Evolutionary conservation across 2,113 vertebrate species (phyloP).

Genomic region (Callithrix jacchus): DNA sequence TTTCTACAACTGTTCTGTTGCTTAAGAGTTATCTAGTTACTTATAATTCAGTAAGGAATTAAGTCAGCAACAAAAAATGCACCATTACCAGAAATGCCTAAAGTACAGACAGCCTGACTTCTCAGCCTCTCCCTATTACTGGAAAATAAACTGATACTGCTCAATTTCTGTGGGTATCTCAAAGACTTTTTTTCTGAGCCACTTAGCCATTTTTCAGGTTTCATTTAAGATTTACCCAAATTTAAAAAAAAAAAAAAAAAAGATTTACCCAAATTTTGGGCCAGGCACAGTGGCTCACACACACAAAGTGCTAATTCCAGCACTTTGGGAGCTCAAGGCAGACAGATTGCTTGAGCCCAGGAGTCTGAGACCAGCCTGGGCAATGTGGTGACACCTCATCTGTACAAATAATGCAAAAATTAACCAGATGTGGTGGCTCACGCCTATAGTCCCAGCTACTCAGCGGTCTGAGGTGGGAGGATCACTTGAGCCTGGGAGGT

Average conservation of each 20-base stretch:
- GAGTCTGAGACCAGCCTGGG: no score
- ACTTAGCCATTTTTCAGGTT: neutral
- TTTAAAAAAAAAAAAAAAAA: neutral
- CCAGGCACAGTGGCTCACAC: no score
- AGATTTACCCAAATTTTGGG: neutral
- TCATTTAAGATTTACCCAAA: neutral
- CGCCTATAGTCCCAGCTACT: no score
- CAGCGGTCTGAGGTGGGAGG: no score
- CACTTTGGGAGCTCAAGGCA: no score
- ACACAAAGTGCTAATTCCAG: no score
- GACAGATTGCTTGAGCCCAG: no score
- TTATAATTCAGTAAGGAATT: slow-evolving; percentile 49
- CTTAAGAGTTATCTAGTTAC: slow-evolving; percentile 38
- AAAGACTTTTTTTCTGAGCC: neutral
- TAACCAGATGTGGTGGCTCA: no score
- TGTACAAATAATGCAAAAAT: no score
- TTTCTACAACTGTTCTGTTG: slow-evolving; percentile 7
- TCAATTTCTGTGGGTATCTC: neutral
- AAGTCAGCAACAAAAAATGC: neutral
- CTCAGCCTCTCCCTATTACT: neutral
- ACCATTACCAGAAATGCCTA: neutral
- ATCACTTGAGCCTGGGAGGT: no score
- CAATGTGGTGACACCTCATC: no score
- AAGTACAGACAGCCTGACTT: neutral
- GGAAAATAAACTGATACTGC: neutral